Base-by-base conservation (phyloP, 2,888 invertebrate genomes). In the Empis livida region DNA sequence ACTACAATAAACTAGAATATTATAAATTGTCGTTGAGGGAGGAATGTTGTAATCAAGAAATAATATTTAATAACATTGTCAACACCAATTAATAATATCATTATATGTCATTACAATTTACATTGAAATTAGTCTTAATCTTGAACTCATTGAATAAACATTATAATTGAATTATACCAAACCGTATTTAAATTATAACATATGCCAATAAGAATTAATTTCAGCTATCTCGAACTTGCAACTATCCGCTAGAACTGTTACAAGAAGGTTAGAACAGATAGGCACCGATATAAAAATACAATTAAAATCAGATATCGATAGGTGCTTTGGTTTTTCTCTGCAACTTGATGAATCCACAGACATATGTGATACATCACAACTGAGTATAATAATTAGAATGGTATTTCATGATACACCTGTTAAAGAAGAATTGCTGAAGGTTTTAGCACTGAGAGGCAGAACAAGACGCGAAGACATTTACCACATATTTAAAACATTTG, bases 281-380 rank as follows among this genome's bases (percentile, higher is more conserved):
- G 27, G 13, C 5, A 42, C 10, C 8, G n/a, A 27, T 27, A 16
- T 42, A 13, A 11, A 14, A 42, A n/a, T 13, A 13, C 42, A 42
- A 42, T 13, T 27, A n/a, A 42, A n/a, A 27, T 13, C 13, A 16
- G 16, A 40, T 40, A 13, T 40, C 16, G 17, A 17, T 16, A 10
- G 6, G n/a, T 40, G 40, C 14, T 14, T 14, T 39, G n/a, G 13
- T 10, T 42, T 42, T 37, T 47, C 46, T 16, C 46, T 52, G 17
- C 55, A 55, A 44, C 47, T 56, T 47, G 54, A 55, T 38, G 53
- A 55, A 40, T 55, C 52, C 20, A 56, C 55, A n/a, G 55, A 56
- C 49, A 46, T 52, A 30, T 49, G 49, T 30, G 53, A 56, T 49
- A 54, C 50, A 48, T 54, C 53, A 20, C 53, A 55, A 43, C 47